A percentile compares a stretch with the other conserved stretches of the same genome.
Conservation (phyloP, 2,797 vertebrate genomes). For the Sylvilagus floridanus region DNA sequence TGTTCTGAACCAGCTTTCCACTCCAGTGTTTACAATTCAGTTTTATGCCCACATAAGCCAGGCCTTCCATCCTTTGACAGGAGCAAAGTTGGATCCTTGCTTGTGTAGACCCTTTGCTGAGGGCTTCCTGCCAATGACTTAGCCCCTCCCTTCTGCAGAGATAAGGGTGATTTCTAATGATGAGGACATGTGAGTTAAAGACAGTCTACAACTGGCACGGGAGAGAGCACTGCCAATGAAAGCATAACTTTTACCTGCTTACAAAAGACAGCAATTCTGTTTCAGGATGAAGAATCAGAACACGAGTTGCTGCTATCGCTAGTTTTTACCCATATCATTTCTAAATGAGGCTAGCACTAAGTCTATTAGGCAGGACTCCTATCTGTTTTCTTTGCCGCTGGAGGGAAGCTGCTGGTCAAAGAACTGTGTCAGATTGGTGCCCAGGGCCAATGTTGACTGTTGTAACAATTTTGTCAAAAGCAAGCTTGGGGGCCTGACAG, state of each 20-base stretch:
- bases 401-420: not conserved
- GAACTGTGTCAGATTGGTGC: not conserved
- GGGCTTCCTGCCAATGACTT: not conserved
- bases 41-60: not conserved
- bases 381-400: not conserved
- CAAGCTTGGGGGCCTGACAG: not conserved
- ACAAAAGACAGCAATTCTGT: not conserved
- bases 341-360: not conserved
- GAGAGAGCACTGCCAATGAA: not conserved
- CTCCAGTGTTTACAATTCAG: not conserved
- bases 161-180: not conserved
- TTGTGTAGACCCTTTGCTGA: not conserved
- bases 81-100: not conserved
- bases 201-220: not conserved
- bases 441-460: not conserved
- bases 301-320: not conserved
- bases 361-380: too few species aligned
- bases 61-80: not conserved
- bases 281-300: not conserved
- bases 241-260: not conserved
- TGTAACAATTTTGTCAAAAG: conserved; percentile 18
- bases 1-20: not conserved
- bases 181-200: not conserved
- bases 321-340: not conserved
- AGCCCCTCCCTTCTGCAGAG: not conserved